Evolutionary conservation across 2,113 vertebrate species (phyloP).

Genomic region (Henicopernis longicauda): DNA sequence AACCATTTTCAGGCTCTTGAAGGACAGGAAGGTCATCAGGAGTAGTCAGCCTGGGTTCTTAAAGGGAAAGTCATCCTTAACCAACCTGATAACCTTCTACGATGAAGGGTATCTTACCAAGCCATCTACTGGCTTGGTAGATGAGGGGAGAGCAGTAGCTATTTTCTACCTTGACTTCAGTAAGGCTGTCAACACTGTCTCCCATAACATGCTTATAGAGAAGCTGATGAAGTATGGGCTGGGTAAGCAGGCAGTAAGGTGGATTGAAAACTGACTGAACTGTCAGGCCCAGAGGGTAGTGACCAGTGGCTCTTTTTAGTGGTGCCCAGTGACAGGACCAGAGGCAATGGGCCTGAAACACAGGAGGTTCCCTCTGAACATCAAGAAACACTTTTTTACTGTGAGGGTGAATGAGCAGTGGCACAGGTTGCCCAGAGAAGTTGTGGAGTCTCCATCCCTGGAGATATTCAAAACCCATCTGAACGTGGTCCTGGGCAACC

Average conservation of each 20-base stretch:
- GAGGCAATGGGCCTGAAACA: not conserved
- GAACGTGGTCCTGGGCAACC: not conserved
- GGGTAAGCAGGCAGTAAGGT: not conserved
- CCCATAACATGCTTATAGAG: not conserved
- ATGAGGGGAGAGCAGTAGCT: not conserved
- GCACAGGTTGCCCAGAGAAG: not conserved
- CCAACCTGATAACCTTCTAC: not conserved
- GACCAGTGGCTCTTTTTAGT: not conserved
- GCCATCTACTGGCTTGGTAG: not conserved
- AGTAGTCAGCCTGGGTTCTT: not conserved
- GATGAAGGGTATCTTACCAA: not conserved
- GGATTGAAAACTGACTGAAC: not conserved
- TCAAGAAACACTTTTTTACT: not conserved
- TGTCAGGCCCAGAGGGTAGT: not conserved
- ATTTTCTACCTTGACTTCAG: not conserved
- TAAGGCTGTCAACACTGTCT: not conserved
- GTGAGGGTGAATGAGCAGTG: not conserved
- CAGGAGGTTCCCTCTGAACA: not conserved
- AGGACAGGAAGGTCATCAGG: not conserved
- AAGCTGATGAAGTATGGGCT: not conserved
- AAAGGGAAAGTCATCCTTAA: not conserved
- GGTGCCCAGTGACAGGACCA: not conserved
- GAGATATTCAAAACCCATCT: not conserved
- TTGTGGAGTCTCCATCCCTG: not conserved
- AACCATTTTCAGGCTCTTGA: not conserved